Conservation (phyloP, 2,888 invertebrate genomes). For the Masnerella sp. region DNA sequence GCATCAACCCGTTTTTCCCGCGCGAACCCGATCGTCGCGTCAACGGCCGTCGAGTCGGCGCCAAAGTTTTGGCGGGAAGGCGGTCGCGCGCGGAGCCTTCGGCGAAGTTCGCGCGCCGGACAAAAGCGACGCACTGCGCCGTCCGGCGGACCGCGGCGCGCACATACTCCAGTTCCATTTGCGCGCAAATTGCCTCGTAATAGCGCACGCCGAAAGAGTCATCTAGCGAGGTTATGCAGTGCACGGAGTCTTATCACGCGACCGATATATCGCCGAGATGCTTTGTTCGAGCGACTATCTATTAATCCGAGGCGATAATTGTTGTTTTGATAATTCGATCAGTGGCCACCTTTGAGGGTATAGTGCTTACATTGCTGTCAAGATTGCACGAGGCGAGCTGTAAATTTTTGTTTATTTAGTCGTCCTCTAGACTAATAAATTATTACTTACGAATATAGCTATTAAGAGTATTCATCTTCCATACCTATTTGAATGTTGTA, state of each 20-base stretch:
- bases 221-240: neutral
- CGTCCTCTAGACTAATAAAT: no score
- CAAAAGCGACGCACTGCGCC: neutral
- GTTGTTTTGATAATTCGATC: no score
- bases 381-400: no score
- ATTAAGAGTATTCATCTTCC: no score
- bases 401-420: no score
- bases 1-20: no score
- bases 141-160: neutral
- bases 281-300: neutral
- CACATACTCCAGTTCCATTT: neutral
- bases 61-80: neutral
- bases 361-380: no score
- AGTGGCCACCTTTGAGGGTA: no score
- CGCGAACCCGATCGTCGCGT: no score
- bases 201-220: neutral
- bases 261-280: neutral
- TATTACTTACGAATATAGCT: no score
- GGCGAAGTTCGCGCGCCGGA: neutral
- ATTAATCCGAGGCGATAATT: neutral
- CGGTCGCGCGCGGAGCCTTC: no score
- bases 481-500: no score
- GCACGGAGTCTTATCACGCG: neutral
- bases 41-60: neutral
- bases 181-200: neutral